Evolutionary conservation across 2,888 invertebrate genomes (phyloP), one percentile per base, ranked within the genome.

Genomic region (Lasioglossum villosulum): DNA sequence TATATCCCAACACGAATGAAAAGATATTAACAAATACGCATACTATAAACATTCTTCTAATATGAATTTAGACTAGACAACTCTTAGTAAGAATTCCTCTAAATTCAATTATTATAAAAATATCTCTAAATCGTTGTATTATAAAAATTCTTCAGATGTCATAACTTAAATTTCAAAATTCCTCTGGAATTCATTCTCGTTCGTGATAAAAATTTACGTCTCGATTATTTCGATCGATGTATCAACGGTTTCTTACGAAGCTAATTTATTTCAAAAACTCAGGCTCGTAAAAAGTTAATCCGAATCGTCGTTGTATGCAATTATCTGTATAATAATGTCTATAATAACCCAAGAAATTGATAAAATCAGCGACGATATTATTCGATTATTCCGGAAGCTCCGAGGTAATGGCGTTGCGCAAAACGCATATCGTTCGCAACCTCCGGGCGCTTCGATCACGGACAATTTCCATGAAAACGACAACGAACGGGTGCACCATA

Each of bases 381-480:
- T 2, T 34, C 34, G 19, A 66, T 37, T 45, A 16, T 72, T 1
- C 4, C 30, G 59, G 59, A 59, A 68, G 37, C 23, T 0, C 16
- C 63, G 30, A 14, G 52, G 2, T 19, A 74, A 37, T 37, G 10
- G 10, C 45, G n/a, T 1, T 10, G 16, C 10, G 10, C 19, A 34
- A 71, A 48, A 34, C 52, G 74, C n/a, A 12, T 5, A 71, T 23
- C 39, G 19, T 56, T 42, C 23, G 42, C 52, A 56, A 75, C 52
- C 52, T 74, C 4, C 19, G 23, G 75, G 52, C n/a, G 52, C 14
- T 63, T 8, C n/a, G 71, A 82, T 82, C 78, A n/a, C 4, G 82
- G 66, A 75, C 75, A 3, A 71, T 82, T 83, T 75, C 42, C 78
- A 84, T 45, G 71, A 30, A 27, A 82, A 78, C 56, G 73, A 4